phyloP scores from a whole-genome alignment of 2,888 invertebrate genomes.

The Odontomyia ornata region DNA sequence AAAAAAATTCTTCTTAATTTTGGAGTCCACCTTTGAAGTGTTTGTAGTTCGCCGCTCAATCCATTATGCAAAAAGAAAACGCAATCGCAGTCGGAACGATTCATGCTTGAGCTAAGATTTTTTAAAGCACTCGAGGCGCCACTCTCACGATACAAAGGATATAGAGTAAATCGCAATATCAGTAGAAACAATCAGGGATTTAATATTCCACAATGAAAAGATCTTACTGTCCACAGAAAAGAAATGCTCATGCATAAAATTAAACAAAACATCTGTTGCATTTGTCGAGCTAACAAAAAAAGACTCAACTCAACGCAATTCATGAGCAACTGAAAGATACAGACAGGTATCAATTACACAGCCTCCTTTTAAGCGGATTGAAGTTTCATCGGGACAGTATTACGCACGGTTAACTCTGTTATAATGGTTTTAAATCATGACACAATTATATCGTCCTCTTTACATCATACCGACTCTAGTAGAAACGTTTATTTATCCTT shows the following conservation, averaged over 20 bases:
- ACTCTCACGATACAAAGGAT: too few species aligned
- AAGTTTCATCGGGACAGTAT: conserved; percentile 38
- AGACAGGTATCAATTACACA: conserved; percentile 25
- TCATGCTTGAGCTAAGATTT: too few species aligned
- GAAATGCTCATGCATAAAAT: neutral
- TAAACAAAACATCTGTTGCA: neutral
- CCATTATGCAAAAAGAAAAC: too few species aligned
- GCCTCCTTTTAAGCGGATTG: conserved; percentile 32
- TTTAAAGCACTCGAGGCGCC: neutral
- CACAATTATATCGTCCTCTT: conserved; percentile 28
- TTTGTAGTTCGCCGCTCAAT: too few species aligned
- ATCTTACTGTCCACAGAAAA: neutral
- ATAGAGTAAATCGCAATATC: neutral
- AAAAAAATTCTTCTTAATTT: too few species aligned
- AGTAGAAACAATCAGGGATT: conserved; percentile 17
- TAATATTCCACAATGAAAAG: neutral
- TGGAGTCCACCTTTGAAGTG: too few species aligned
- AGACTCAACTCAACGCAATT: too few species aligned
- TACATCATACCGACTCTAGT: conserved; percentile 29
- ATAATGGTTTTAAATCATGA: conserved; percentile 42
- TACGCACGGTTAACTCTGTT: conserved; percentile 44
- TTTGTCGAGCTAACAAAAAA: neutral
- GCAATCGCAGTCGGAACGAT: too few species aligned
- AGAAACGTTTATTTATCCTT: conserved; percentile 24
- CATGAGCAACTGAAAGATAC: neutral